Evolutionary conservation across 1,140 invertebrate genomes (phyloP).

Genomic region (Danaus melanippus): DNA sequence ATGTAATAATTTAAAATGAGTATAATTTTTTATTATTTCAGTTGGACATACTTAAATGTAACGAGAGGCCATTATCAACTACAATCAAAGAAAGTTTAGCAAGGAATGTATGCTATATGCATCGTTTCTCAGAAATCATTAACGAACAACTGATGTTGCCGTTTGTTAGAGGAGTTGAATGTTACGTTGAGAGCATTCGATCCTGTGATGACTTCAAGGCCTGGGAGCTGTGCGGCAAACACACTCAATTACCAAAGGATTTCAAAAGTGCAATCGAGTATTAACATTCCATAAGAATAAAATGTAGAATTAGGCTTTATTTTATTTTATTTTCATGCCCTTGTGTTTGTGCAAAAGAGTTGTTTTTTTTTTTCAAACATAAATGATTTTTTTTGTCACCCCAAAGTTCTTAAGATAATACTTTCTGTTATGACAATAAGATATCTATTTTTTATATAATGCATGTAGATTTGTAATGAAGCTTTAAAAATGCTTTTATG

Average conservation of each 20-base stretch:
- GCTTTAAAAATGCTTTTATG: too few relatives aligned
- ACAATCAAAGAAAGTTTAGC: slow-evolving; percentile 61
- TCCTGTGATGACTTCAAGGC: slow-evolving; percentile 66
- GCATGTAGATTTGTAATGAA: too few relatives aligned
- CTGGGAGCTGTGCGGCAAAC: slow-evolving; percentile 63
- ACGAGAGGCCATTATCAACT: slow-evolving; percentile 55
- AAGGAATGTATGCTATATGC: slow-evolving; percentile 62
- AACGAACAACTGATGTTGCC: slow-evolving; percentile 64
- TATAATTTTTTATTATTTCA: slow-evolving; percentile 34
- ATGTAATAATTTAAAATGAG: not conserved
- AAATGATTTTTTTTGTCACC: slow-evolving; percentile 2
- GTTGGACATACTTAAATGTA: slow-evolving; percentile 62
- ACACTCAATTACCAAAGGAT: slow-evolving; percentile 60
- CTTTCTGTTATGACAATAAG: too few relatives aligned
- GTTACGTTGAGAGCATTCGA: slow-evolving; percentile 56
- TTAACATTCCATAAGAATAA: slow-evolving; percentile 60
- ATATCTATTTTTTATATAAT: too few relatives aligned
- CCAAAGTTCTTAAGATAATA: too few relatives aligned
- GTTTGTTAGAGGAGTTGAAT: slow-evolving; percentile 61
- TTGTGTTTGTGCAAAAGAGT: not conserved
- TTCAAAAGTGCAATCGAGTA: slow-evolving; percentile 65
- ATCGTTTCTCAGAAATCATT: slow-evolving; percentile 61
- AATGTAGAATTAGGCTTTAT: slow-evolving; percentile 39
- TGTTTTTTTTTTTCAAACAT: slow-evolving; percentile 6
- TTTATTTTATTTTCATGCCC: slow-evolving; percentile 24